These are phyloP conservation scores for Chaenogobius annularis DNA, from an alignment of 2,113 vertebrate species.

Conservation along the genomic window DNA sequence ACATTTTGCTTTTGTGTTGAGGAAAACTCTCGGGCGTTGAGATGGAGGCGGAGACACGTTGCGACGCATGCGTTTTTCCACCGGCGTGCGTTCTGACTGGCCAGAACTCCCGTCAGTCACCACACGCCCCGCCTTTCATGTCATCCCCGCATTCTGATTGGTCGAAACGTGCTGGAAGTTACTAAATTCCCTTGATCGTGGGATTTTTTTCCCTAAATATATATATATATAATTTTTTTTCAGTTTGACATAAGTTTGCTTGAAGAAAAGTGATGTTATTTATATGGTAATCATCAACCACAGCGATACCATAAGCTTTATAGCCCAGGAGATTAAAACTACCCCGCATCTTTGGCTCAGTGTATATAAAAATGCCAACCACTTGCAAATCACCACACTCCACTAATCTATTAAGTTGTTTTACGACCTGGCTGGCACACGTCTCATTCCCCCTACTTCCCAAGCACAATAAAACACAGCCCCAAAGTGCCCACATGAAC, in stretches of 20 bases:
- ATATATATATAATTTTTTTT: not conserved
- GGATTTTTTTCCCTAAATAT: too few relatives aligned
- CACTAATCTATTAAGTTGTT: conserved; percentile 39
- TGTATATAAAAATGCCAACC: conserved; percentile 7
- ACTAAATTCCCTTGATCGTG: conserved; percentile 58
- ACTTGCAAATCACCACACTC: conserved; percentile 43
- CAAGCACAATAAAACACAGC: conserved; percentile 46
- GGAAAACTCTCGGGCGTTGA: conserved; percentile 81
- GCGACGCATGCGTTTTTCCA: conserved; percentile 72
- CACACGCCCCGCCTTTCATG: conserved; percentile 36
- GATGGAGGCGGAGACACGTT: conserved; percentile 90
- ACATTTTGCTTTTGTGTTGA: conserved; percentile 98
- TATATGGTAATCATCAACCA: conserved; percentile 43
- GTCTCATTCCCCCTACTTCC: conserved; percentile 33
- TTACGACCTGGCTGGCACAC: conserved; percentile 47
- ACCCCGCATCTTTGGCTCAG: not conserved
- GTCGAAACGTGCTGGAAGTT: conserved; percentile 65
- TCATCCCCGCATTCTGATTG: conserved; percentile 63
- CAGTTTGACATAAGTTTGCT: conserved; percentile 50
- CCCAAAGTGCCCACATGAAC: conserved; percentile 23
- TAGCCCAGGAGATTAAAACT: conserved; percentile 21
- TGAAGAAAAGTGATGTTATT: conserved; percentile 39
- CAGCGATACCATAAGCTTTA: conserved; percentile 31
- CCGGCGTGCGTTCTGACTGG: conserved; percentile 60
- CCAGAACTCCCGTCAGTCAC: conserved; percentile 65